Percentiles rank a stretch among this genome's conserved stretches.
phyloP scores from a whole-genome alignment of 2,888 invertebrate species.

The Drosophila borborema region DNA sequence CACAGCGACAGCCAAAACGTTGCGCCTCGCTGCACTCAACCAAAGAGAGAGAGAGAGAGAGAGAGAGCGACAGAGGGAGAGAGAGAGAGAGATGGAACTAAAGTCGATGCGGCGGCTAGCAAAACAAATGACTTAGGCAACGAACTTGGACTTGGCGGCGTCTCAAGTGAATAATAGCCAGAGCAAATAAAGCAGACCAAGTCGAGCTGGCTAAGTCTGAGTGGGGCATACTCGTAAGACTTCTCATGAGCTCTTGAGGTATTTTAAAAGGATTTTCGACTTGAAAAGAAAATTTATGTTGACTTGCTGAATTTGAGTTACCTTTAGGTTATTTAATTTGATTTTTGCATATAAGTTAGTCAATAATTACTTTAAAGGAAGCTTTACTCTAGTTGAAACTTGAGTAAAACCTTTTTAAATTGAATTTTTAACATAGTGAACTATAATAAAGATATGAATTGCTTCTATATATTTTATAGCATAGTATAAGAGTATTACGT shows the following conservation, averaged over 20 bases:
- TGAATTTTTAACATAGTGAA: too few species aligned
- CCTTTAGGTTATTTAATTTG: too few species aligned
- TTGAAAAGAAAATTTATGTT: not conserved
- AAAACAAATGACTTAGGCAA: slow-evolving; percentile 74
- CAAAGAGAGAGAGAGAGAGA: too few species aligned
- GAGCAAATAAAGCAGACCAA: slow-evolving; percentile 6
- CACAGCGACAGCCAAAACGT: slow-evolving; percentile 52
- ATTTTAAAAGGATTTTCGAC: not conserved
- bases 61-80: too few species aligned
- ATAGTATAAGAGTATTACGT: too few species aligned
- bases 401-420: too few species aligned
- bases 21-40: slow-evolving; percentile 60
- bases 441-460: too few species aligned
- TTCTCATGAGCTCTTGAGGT: not conserved
- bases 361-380: too few species aligned
- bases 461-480: too few species aligned
- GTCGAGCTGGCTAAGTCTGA: not conserved
- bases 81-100: not conserved
- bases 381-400: too few species aligned
- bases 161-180: slow-evolving; percentile 27
- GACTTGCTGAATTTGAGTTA: not conserved
- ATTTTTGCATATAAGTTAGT: too few species aligned
- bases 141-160: slow-evolving; percentile 52
- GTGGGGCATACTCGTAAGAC: not conserved
- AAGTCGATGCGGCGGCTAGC: not conserved